Evolutionary conservation across 2,888 invertebrate species (phyloP).

Genomic region (Harpagoxenus sublaevis): DNA sequence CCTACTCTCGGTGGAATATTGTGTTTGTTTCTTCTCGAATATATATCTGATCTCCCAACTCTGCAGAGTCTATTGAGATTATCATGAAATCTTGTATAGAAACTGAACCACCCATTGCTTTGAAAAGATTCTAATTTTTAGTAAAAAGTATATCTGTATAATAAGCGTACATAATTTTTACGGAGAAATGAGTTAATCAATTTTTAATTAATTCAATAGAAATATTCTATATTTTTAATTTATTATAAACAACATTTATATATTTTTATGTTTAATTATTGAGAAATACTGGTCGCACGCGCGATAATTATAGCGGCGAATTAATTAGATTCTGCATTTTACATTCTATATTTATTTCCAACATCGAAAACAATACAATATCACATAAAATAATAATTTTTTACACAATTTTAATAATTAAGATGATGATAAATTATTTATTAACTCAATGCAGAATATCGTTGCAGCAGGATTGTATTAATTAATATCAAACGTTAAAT

Average conservation of each 20-base stretch:
- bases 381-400: not conserved
- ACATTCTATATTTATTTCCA: not conserved
- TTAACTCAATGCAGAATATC: not conserved
- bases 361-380: not conserved
- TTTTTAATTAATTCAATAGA: not conserved
- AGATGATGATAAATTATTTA: slow-evolving; percentile 9
- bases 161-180: not conserved
- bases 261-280: slow-evolving; percentile 19
- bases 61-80: not conserved
- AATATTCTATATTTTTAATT: not conserved
- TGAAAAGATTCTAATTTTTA: not conserved
- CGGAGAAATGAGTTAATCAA: not conserved
- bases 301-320: not conserved
- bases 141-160: not conserved
- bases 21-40: slow-evolving; percentile 18
- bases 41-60: not conserved
- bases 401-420: slow-evolving; percentile 5
- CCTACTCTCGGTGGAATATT: not conserved
- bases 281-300: not conserved
- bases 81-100: not conserved
- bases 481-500: slow-evolving; percentile 2
- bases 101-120: not conserved
- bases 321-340: not conserved
- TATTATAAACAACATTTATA: not conserved
- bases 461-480: not conserved